Evolutionary conservation across 1,140 invertebrate genomes (phyloP).

Genomic region (Drosophila kepulauana): DNA sequence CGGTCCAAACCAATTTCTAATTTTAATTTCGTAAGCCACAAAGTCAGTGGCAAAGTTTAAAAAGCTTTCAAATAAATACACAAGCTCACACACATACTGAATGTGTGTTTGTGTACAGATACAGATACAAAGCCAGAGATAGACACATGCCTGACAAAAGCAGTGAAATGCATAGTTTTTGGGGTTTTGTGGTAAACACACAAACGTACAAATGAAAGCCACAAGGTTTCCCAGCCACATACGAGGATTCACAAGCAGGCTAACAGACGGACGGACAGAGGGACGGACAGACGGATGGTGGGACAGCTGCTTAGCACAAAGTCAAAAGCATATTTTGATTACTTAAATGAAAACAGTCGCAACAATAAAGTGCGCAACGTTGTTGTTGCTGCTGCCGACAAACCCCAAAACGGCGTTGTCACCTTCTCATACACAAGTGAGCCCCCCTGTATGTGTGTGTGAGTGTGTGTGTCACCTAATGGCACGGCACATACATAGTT

Average conservation of each 20-base stretch:
- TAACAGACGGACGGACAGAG: constrained; percentile 29
- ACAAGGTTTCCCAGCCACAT: constrained; percentile 48
- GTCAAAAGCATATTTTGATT: constrained; percentile 83
- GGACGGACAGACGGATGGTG: constrained; percentile 16
- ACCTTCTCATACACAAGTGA: constrained; percentile 50
- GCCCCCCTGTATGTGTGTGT: constrained; percentile 11
- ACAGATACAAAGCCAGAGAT: constrained; percentile 25
- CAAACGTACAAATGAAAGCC: constrained; percentile 70
- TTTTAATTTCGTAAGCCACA: constrained; percentile 83
- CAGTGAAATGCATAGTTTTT: constrained; percentile 81
- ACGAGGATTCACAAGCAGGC: constrained; percentile 20
- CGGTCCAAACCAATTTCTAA: constrained; percentile 78
- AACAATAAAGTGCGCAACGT: constrained; percentile 37
- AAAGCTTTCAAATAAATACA: constrained; percentile 83
- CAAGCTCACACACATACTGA: constrained; percentile 43
- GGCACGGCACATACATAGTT: constrained; percentile 1
- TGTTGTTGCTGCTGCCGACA: constrained; percentile 30
- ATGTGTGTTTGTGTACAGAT: constrained; percentile 6
- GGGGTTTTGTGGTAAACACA: constrained; percentile 69
- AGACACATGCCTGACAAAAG: constrained; percentile 62
- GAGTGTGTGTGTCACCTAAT: constrained; percentile 15
- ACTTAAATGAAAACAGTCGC: constrained; percentile 74
- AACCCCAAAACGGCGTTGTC: constrained; percentile 70
- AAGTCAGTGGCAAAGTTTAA: constrained; percentile 81
- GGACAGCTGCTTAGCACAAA: constrained; percentile 72